Base-by-base conservation (phyloP, 2,888 invertebrate genomes). In the Fragum whitleyi region DNA sequence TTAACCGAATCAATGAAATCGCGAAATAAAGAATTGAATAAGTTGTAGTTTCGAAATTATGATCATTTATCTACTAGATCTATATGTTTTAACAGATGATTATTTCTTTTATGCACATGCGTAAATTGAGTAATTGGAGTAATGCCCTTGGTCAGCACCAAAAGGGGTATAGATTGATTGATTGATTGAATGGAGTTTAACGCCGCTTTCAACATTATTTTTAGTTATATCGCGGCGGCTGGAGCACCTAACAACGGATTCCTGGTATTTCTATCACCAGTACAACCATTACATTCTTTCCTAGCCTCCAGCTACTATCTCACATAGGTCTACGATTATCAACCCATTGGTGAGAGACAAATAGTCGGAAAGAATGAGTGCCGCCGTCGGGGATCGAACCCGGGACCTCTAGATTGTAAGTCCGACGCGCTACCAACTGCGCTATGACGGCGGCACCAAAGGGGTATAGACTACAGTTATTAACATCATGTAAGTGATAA, bases 191-290 rank as follows among this genome's bases (percentile, higher is more conserved):
- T 29, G 61, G 61, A 11, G 61, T 61, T 28, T 61, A 11, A 61
- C 32, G 61, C 61, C 61, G 32, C 26, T 61, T 61, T 61, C 61
- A 61, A 61, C 32, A 36, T 11, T 47, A 2, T n/a, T n/a, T 47
- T 19, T 14, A 47, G 47, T 47, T n/a, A 47, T 47, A 47, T 47
- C 47, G 47, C 47, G 47, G 47, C 3, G 47, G 47, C 47, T 47
- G 47, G 47, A 19, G 32, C 32, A 36, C 32, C 32, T 36, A 36
- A 36, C 32, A 36, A 36, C 9, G 32, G 32, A 26, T 5, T 23
- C 26, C 26, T 26, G 21, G 21, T 21, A 11, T 23, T 23, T 57
- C 23, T 29, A 3, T 7, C n/a, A 61, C 32, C 61, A 61, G 61
- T 61, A 61, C 32, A 29, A 14, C 61, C 32, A 61, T 26, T 7